Evolutionary conservation across 2,113 vertebrate species (phyloP).

Genomic region (Macquaria australasica): DNA sequence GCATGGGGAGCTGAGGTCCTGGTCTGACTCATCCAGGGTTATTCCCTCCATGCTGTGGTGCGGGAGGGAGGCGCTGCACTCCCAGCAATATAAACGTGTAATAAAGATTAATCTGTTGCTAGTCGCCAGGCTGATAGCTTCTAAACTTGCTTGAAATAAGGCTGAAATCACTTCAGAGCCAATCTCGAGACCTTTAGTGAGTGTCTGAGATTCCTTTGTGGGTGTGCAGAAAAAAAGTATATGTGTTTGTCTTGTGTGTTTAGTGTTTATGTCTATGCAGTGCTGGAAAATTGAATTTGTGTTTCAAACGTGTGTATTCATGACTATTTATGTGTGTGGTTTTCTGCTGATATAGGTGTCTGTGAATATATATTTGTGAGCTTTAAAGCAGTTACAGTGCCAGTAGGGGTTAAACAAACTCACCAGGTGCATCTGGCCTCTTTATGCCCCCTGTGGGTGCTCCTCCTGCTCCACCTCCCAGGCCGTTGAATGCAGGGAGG

Average conservation of each 20-base stretch:
- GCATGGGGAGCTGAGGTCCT: constrained; percentile 83
- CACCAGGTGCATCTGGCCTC: constrained; percentile 97
- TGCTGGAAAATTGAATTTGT: constrained; percentile 64
- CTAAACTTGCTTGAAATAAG: constrained; percentile 88
- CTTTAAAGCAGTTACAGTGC: constrained; percentile 36
- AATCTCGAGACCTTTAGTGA: constrained; percentile 78
- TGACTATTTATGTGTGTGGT: constrained; percentile 26
- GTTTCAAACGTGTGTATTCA: constrained; percentile 38
- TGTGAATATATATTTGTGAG: constrained; percentile 32
- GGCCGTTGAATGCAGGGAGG: constrained; percentile 96
- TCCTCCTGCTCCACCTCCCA: constrained; percentile 86
- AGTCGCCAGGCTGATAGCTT: constrained; percentile 84
- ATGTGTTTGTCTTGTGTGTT: constrained; percentile 63
- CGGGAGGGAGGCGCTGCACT: constrained; percentile 75
- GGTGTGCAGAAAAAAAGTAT: constrained; percentile 67
- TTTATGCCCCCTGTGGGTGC: constrained; percentile 90
- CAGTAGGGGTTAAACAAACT: constrained; percentile 82
- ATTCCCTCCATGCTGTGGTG: constrained; percentile 81
- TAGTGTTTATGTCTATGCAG: constrained; percentile 44
- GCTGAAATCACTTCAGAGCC: constrained; percentile 87
- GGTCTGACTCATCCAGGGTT: constrained; percentile 82
- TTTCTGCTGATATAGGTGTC: constrained; percentile 5
- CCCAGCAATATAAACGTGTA: constrained; percentile 87
- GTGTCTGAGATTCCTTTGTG: constrained; percentile 73
- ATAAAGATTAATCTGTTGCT: constrained; percentile 90